These are phyloP conservation scores for Leptodirus hochenwartii DNA, from an alignment of 2,888 invertebrate genomes.

Conservation along the genomic window DNA sequence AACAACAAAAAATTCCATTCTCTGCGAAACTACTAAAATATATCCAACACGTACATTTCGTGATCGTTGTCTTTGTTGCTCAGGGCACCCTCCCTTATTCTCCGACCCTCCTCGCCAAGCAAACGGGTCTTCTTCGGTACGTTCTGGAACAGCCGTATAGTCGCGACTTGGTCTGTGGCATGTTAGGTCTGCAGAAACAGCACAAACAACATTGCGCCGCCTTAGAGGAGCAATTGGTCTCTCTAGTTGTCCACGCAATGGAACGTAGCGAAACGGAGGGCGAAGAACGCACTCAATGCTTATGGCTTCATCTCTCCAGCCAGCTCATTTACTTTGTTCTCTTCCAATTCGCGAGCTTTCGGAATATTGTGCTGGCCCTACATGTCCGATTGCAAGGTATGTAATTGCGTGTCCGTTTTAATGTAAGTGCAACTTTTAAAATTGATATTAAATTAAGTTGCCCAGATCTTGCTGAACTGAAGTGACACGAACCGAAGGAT, in stretches of 20 bases:
- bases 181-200: conserved; percentile 87
- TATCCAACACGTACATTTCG: too few relatives aligned
- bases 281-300: conserved; percentile 51
- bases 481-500: not conserved
- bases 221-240: conserved; percentile 83
- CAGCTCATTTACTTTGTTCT: conserved; percentile 90
- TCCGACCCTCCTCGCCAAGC: conserved; percentile 71
- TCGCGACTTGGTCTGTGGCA: conserved; percentile 88
- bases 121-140: conserved; percentile 71
- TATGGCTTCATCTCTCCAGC: conserved; percentile 86
- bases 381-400: conserved; percentile 45
- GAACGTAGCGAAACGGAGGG: conserved; percentile 63
- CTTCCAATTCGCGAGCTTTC: conserved; percentile 86
- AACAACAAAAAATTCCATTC: too few relatives aligned
- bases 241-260: conserved; percentile 80
- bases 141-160: conserved; percentile 91
- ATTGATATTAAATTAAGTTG: too few relatives aligned
- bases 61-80: too few relatives aligned
- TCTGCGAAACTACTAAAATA: too few relatives aligned
- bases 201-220: conserved; percentile 52
- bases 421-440: too few relatives aligned
- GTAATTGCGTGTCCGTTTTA: too few relatives aligned
- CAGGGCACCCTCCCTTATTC: conserved; percentile 77
- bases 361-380: conserved; percentile 76
- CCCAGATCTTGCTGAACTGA: too few relatives aligned